Evolutionary conservation across 2,888 invertebrate species (phyloP).

Genomic region (Himalopsyche kuldschensis): DNA sequence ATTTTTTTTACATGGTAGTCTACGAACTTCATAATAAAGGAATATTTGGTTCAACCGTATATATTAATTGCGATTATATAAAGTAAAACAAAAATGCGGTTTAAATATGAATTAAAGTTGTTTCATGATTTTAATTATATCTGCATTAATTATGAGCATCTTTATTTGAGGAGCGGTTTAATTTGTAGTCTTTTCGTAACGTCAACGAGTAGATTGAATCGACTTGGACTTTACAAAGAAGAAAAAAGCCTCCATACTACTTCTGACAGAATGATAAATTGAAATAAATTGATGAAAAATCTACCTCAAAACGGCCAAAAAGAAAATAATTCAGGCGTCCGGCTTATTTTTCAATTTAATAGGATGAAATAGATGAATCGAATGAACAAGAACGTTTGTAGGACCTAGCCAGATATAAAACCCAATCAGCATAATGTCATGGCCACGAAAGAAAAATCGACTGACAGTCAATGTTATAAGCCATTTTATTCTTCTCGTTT

Average conservation of each 20-base stretch:
- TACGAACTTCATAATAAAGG: too few relatives aligned
- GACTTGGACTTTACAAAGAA: neutral
- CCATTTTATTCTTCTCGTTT: too few relatives aligned
- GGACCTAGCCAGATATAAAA: neutral
- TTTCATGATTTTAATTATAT: too few relatives aligned
- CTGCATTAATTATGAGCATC: neutral
- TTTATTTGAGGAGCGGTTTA: neutral
- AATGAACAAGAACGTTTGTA: neutral
- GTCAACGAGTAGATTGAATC: neutral
- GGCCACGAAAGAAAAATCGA: neutral
- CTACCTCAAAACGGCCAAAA: constrained; percentile 4
- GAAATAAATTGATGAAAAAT: constrained; percentile 36
- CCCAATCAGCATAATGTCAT: constrained; percentile 16
- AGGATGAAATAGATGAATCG: constrained; percentile 6
- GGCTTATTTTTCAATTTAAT: constrained; percentile 25
- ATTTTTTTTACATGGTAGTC: too few relatives aligned
- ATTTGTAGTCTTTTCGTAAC: neutral
- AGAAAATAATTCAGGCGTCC: constrained; percentile 9
- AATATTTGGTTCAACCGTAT: too few relatives aligned
- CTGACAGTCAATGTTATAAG: neutral
- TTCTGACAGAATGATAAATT: constrained; percentile 34
- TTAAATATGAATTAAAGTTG: too few relatives aligned
- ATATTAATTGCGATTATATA: too few relatives aligned
- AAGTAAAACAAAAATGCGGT: too few relatives aligned
- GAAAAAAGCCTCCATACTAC: constrained; percentile 1